Percentiles rank a stretch among this genome's conserved stretches.
These are phyloP conservation scores for Nasonia vitripennis DNA, from an alignment of 1,140 invertebrate genomes.

Conservation along the genomic window DNA sequence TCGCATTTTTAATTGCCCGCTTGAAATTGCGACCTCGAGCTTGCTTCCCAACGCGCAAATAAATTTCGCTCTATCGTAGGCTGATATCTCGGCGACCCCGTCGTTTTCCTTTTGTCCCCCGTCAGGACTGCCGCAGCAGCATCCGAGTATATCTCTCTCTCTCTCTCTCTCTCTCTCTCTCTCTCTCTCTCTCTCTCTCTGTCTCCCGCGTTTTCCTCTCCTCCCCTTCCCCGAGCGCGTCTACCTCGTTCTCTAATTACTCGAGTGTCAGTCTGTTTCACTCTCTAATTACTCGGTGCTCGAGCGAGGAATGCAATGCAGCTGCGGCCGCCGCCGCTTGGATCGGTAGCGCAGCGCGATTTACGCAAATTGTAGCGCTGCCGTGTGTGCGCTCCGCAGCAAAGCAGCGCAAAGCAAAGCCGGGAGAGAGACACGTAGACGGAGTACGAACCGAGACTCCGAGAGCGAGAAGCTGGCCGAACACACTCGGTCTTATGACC, in stretches of 20 bases:
- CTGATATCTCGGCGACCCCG: neutral
- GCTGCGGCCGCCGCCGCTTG: conserved; percentile 8
- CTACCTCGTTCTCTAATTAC: conserved; percentile 29
- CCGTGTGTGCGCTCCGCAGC: neutral
- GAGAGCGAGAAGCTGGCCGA: too few relatives aligned
- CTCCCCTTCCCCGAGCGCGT: neutral
- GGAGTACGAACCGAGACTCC: too few relatives aligned
- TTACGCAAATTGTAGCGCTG: conserved; percentile 20
- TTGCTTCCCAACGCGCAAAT: too few relatives aligned
- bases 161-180: neutral
- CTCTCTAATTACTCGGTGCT: conserved; percentile 31
- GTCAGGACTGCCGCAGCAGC: neutral
- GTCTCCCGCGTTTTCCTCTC: neutral
- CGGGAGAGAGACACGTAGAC: neutral
- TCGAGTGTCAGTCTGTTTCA: conserved; percentile 37
- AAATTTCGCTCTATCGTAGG: neutral
- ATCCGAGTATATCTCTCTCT: neutral
- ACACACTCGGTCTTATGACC: neutral
- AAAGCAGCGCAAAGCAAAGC: neutral
- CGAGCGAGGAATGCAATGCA: conserved; percentile 20
- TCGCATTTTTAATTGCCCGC: too few relatives aligned
- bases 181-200: too few relatives aligned
- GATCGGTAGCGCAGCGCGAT: conserved; percentile 15
- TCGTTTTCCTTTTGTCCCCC: neutral
- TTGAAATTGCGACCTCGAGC: too few relatives aligned